Percentiles rank a stretch among this genome's conserved stretches.
These are phyloP conservation scores for Anguilla obscura DNA, from an alignment of 2,797 vertebrate genomes.

Conservation along the genomic window DNA sequence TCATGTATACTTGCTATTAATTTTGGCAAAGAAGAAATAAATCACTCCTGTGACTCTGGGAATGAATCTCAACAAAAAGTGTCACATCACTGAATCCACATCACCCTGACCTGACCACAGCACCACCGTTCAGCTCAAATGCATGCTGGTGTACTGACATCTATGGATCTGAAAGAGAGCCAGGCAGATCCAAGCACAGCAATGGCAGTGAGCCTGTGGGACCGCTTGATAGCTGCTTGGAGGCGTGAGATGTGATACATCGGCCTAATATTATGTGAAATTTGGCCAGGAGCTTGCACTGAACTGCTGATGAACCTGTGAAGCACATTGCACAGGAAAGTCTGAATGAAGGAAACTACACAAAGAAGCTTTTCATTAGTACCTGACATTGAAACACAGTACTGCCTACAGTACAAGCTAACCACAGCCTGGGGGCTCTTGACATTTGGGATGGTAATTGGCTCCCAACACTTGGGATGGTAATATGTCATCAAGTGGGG, in stretches of 20 bases:
- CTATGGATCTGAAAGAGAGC: neutral
- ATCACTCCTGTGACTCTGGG: neutral
- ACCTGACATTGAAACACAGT: neutral
- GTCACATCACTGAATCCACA: neutral
- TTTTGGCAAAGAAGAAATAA: neutral
- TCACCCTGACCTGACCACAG: neutral
- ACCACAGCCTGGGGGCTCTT: neutral
- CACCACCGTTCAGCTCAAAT: neutral
- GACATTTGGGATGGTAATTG: constrained; percentile 1
- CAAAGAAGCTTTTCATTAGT: neutral
- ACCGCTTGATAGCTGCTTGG: neutral
- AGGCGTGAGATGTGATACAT: neutral
- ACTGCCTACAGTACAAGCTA: neutral
- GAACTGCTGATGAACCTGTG: neutral
- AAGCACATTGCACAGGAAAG: neutral
- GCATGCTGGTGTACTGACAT: neutral
- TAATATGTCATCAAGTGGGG: neutral
- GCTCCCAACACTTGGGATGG: neutral
- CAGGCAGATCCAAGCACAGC: neutral
- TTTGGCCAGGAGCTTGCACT: neutral
- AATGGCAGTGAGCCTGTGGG: neutral
- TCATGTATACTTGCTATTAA: neutral
- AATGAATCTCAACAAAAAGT: neutral
- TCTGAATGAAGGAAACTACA: neutral
- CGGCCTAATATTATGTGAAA: neutral